Evolutionary conservation across 2,797 vertebrate genomes (phyloP).

Genomic region (Thamnophis elegans): DNA sequence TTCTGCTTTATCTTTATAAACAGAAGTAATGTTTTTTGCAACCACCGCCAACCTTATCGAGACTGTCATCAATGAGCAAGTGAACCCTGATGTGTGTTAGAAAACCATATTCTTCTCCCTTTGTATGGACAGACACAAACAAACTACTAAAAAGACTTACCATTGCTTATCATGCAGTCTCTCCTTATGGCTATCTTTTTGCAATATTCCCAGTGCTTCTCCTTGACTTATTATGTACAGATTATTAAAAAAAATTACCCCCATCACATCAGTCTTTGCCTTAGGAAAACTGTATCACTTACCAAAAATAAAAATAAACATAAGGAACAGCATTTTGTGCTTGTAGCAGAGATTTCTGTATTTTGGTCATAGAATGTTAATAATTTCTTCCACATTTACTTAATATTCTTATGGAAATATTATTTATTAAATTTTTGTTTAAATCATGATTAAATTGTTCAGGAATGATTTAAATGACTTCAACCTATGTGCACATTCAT

Average conservation of each 20-base stretch:
- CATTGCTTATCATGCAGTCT: slow-evolving; percentile 51
- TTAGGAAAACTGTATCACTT: slow-evolving; percentile 30
- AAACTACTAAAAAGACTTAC: slow-evolving; percentile 52
- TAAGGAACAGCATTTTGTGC: slow-evolving; percentile 41
- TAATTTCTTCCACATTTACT: not conserved
- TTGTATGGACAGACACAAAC: slow-evolving; percentile 57
- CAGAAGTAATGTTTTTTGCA: slow-evolving; percentile 43
- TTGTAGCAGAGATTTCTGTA: not conserved
- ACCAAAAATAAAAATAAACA: slow-evolving; percentile 4
- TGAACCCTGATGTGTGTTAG: slow-evolving; percentile 29
- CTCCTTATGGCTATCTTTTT: slow-evolving; percentile 40
- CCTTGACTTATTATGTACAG: slow-evolving; percentile 31
- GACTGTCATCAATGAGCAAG: slow-evolving; percentile 41
- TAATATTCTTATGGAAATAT: not conserved
- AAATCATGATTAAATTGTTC: not conserved
- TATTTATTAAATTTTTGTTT: not conserved
- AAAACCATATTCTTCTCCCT: slow-evolving; percentile 39
- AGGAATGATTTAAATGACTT: not conserved
- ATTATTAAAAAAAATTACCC: slow-evolving; percentile 9
- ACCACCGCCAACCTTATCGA: slow-evolving; percentile 32
- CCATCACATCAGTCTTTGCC: slow-evolving; percentile 34
- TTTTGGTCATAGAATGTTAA: not conserved
- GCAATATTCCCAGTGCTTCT: slow-evolving; percentile 31
- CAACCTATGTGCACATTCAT: not conserved
- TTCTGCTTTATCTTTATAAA: slow-evolving; percentile 6